Percentiles rank a stretch among this genome's conserved stretches.
Conservation (phyloP, 2,113 vertebrate species). For the Zapus hudsonius region DNA sequence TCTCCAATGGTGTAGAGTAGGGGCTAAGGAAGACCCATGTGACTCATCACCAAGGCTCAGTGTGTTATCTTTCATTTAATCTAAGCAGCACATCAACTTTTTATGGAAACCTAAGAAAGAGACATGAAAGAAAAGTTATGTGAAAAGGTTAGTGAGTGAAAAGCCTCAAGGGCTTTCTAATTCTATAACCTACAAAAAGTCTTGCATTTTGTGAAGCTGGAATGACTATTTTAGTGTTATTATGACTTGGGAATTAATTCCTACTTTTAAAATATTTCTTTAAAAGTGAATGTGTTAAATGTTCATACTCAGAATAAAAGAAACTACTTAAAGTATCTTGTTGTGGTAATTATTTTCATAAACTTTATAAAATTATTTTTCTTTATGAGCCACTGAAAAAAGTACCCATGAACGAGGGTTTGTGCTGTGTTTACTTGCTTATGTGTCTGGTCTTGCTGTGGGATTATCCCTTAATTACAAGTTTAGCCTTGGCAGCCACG, state of each 20-base stretch:
- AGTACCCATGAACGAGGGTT: conserved; percentile 49
- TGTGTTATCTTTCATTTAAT: neutral
- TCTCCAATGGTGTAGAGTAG: neutral
- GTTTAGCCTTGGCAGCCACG: conserved; percentile 77
- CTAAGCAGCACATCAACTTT: neutral
- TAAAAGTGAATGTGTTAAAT: conserved; percentile 8
- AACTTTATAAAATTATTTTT: conserved; percentile 38
- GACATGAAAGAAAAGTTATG: neutral
- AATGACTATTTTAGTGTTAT: neutral
- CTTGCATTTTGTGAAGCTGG: neutral
- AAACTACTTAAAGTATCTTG: neutral
- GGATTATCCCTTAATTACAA: conserved; percentile 80
- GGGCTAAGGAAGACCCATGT: neutral
- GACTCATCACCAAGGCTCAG: neutral
- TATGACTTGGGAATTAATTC: conserved; percentile 1
- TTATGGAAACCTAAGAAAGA: neutral
- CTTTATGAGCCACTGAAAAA: conserved; percentile 56
- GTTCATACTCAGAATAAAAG: conserved; percentile 34
- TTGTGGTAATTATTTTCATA: conserved; percentile 63
- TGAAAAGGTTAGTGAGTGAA: neutral
- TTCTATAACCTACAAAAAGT: neutral
- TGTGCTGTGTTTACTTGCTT: conserved; percentile 64
- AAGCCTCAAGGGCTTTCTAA: neutral
- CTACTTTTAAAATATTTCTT: neutral
- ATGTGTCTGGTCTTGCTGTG: conserved; percentile 61